Evolutionary conservation across 2,113 vertebrate species (phyloP).

Genomic region (Archilochus colubris): DNA sequence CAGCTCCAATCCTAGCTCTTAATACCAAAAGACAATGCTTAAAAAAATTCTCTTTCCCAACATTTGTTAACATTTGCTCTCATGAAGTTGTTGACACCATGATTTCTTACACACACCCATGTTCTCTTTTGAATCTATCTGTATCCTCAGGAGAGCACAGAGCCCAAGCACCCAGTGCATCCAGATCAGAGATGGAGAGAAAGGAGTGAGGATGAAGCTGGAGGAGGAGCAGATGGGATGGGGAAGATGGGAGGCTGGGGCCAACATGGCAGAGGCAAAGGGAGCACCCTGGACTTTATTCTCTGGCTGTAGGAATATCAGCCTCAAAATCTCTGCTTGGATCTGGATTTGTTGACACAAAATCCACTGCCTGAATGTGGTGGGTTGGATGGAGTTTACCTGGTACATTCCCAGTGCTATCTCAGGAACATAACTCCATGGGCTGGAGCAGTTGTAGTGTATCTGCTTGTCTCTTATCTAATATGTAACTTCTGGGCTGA

Average conservation of each 20-base stretch:
- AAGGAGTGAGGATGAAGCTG: background rate
- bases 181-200: background rate
- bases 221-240: background rate
- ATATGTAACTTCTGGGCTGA: slow-evolving; percentile 62
- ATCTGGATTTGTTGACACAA: slow-evolving; percentile 69
- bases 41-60: background rate
- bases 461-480: slow-evolving; percentile 67
- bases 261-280: background rate
- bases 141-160: background rate
- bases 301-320: slow-evolving; percentile 21
- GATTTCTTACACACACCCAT: background rate
- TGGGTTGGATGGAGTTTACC: slow-evolving; percentile 53
- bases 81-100: background rate
- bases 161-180: fast-evolving
- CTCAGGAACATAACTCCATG: background rate
- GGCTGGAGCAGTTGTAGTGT: slow-evolving; percentile 45
- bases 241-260: background rate
- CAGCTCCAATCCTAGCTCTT: background rate
- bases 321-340: slow-evolving; percentile 55
- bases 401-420: slow-evolving; percentile 29
- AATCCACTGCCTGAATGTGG: slow-evolving; percentile 11
- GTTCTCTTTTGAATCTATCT: background rate
- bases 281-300: slow-evolving; percentile 59
- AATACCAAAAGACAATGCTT: fast-evolving
- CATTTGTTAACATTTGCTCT: background rate